Evolutionary conservation across 2,888 invertebrate species (phyloP).

Genomic region (Osmoderma eremita): DNA sequence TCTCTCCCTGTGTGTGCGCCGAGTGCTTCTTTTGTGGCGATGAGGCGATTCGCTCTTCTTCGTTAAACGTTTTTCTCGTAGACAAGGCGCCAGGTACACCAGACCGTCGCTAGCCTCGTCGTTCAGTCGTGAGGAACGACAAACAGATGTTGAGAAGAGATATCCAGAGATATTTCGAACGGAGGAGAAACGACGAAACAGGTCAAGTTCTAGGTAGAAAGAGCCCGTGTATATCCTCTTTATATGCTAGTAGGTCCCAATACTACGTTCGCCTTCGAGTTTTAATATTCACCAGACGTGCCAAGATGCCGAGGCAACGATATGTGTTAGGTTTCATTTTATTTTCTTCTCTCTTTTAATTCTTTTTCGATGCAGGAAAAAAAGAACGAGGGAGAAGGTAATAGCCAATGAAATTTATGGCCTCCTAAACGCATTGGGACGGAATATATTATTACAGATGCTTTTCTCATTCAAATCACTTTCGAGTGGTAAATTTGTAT

Average conservation of each 20-base stretch:
- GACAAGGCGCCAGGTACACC: constrained; percentile 44
- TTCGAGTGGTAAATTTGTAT: neutral
- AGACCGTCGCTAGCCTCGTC: constrained; percentile 32
- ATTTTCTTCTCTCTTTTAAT: too few species aligned
- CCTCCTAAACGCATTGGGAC: constrained; percentile 19
- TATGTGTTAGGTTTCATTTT: too few species aligned
- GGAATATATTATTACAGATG: constrained; percentile 29
- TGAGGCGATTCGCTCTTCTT: constrained; percentile 14
- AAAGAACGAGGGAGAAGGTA: neutral
- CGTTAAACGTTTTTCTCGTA: constrained; percentile 27
- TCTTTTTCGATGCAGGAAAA: neutral
- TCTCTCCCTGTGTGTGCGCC: too few species aligned
- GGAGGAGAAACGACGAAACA: constrained; percentile 1
- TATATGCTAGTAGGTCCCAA: constrained; percentile 13
- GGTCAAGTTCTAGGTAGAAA: constrained; percentile 35
- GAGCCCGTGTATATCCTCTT: neutral
- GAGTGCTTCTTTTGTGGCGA: neutral
- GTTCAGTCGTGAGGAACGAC: constrained; percentile 40
- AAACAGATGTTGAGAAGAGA: constrained; percentile 46
- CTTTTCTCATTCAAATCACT: constrained; percentile 23
- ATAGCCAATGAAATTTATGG: constrained; percentile 32
- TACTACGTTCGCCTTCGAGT: neutral
- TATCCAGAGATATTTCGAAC: constrained; percentile 35
- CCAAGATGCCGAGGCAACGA: neutral
- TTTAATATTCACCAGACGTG: constrained; percentile 33